A percentile compares a stretch with the other conserved stretches of the same genome.
Conservation (phyloP, 2,797 vertebrate species). For the Halcyon badia region DNA sequence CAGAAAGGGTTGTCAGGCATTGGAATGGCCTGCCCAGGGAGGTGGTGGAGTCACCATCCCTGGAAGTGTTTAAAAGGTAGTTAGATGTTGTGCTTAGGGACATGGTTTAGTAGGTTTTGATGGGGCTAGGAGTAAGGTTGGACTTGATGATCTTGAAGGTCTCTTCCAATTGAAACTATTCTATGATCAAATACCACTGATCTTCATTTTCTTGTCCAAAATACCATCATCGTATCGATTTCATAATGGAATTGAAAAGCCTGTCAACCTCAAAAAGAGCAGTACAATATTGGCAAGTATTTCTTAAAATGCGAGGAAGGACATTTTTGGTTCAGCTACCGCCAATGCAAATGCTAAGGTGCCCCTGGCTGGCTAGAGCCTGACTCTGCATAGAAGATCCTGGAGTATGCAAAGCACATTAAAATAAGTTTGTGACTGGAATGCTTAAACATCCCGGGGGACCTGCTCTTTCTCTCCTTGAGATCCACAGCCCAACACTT, state of each 20-base stretch:
- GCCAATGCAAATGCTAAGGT: neutral
- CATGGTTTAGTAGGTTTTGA: too few relatives aligned
- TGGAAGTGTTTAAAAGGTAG: too few relatives aligned
- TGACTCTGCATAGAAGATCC: neutral
- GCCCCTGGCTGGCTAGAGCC: neutral
- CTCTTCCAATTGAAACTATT: too few relatives aligned
- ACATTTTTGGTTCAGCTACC: neutral
- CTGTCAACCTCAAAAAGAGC: neutral
- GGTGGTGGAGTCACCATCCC: too few relatives aligned
- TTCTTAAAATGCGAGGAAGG: neutral
- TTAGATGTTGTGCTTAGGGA: too few relatives aligned
- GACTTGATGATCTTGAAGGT: too few relatives aligned
- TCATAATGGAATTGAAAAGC: neutral
- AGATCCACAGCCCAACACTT: neutral
- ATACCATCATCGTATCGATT: neutral
- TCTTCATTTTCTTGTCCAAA: neutral
- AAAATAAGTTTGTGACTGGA: conserved; percentile 20
- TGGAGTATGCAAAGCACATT: neutral
- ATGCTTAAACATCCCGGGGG: neutral
- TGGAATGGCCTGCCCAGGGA: too few relatives aligned
- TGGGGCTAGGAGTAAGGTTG: too few relatives aligned
- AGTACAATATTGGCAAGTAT: neutral
- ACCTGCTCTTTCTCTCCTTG: neutral
- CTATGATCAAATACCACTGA: neutral
- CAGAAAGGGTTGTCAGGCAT: too few relatives aligned